Conservation (phyloP, 2,797 vertebrate species). For the Phataginus tetradactyla region DNA sequence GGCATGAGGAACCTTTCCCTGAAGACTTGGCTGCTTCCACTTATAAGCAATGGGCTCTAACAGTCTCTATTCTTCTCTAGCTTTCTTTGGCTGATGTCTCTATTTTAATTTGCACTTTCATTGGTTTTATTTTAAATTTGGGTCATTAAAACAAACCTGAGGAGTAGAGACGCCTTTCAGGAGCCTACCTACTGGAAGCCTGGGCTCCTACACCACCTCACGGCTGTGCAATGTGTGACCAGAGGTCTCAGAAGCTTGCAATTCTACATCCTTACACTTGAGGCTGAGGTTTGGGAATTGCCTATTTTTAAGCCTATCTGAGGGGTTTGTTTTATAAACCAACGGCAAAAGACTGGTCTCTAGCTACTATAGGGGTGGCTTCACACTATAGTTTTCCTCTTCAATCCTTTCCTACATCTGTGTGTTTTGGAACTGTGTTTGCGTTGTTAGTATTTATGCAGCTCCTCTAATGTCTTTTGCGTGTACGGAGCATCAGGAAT, state of each 20-base stretch:
- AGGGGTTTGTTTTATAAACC: constrained; percentile 31
- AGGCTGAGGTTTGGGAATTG: neutral
- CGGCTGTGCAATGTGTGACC: neutral
- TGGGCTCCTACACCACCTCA: no score
- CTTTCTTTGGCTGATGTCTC: neutral
- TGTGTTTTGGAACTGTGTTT: neutral
- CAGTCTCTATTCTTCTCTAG: neutral
- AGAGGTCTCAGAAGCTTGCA: neutral
- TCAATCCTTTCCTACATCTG: neutral
- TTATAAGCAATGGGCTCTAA: neutral
- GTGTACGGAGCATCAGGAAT: neutral
- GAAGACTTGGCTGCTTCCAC: neutral
- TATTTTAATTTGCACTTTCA: neutral
- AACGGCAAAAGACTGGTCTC: neutral
- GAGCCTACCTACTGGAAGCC: neutral
- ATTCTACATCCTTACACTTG: neutral
- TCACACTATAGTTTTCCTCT: neutral
- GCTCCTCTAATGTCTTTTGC: neutral
- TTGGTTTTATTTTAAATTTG: neutral
- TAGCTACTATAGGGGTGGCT: neutral
- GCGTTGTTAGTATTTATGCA: constrained; percentile 19
- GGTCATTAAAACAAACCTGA: constrained; percentile 9
- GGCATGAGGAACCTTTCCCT: neutral
- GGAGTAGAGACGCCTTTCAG: neutral
- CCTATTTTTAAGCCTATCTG: neutral